Percentiles rank a stretch among this genome's conserved stretches.
Conservation (phyloP, 2,797 vertebrate genomes). For the Botia almorhae region DNA sequence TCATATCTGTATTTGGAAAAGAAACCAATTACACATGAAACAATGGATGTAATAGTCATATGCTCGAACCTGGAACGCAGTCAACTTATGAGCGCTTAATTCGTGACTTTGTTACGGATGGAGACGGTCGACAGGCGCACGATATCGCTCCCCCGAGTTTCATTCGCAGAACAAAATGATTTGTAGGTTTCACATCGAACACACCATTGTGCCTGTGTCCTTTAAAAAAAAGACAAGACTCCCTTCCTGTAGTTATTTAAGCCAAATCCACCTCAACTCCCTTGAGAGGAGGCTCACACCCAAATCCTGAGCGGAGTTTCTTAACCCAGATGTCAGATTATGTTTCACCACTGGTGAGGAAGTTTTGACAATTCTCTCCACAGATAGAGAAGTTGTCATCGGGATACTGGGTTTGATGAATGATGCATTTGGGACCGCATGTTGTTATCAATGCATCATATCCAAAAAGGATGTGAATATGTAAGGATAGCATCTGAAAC, state of each 20-base stretch:
- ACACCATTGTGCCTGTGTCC: conserved; percentile 10
- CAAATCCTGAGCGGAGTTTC: conserved; percentile 24
- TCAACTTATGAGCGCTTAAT: conserved; percentile 7
- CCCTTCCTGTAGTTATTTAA: conserved; percentile 35
- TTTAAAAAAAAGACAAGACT: conserved; percentile 40
- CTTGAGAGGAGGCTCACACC: conserved; percentile 20
- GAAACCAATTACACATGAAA: background rate
- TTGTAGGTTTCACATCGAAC: conserved; percentile 1
- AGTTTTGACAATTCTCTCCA: background rate
- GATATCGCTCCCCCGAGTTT: conserved; percentile 10
- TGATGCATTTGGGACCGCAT: background rate
- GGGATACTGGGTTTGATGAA: conserved; percentile 20
- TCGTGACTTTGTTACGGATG: background rate
- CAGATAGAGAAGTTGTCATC: conserved; percentile 16
- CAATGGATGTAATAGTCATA: background rate
- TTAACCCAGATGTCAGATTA: conserved; percentile 33
- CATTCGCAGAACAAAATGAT: background rate
- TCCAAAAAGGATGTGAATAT: background rate
- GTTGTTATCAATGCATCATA: background rate
- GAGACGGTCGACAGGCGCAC: background rate
- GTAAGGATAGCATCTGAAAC: no score
- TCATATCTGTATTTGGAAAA: no score
- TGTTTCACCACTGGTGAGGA: conserved; percentile 20
- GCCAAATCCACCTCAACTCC: conserved; percentile 37
- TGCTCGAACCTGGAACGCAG: background rate